phyloP scores from a whole-genome alignment of 2,797 vertebrate species.

The Cheirogaleus major region DNA sequence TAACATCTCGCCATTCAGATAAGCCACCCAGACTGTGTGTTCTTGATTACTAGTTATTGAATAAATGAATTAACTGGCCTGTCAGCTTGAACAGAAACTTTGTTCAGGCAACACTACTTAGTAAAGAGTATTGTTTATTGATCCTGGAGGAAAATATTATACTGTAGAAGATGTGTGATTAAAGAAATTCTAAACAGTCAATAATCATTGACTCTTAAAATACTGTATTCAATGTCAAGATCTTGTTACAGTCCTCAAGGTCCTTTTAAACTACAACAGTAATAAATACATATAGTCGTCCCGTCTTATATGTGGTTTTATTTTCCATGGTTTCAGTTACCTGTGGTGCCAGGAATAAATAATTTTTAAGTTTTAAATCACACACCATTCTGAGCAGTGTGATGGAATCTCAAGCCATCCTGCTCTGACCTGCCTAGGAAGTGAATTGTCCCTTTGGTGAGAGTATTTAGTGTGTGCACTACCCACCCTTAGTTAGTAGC shows the following conservation, averaged over 20 bases:
- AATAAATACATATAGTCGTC: not conserved
- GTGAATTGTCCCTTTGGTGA: not conserved
- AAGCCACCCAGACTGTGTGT: too few species aligned
- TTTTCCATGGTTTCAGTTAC: not conserved
- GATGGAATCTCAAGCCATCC: not conserved
- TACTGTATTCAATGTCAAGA: not conserved
- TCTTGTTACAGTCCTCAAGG: not conserved
- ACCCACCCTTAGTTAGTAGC: not conserved
- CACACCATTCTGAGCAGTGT: not conserved
- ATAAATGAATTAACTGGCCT: not conserved
- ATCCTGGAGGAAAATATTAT: not conserved
- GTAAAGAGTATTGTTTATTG: not conserved
- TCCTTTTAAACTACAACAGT: not conserved
- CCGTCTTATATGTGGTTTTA: not conserved
- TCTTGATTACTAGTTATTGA: not conserved
- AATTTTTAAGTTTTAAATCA: not conserved
- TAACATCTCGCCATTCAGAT: not conserved
- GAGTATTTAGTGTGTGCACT: too few species aligned
- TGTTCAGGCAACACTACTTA: not conserved
- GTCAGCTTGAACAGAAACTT: not conserved
- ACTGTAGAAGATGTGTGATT: not conserved
- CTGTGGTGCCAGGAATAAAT: not conserved
- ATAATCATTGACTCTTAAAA: not conserved
- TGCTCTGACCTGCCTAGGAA: not conserved
- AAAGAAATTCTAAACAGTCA: not conserved